Base-by-base conservation (phyloP, 2,797 vertebrate species). In the Brachymystax lenok region DNA sequence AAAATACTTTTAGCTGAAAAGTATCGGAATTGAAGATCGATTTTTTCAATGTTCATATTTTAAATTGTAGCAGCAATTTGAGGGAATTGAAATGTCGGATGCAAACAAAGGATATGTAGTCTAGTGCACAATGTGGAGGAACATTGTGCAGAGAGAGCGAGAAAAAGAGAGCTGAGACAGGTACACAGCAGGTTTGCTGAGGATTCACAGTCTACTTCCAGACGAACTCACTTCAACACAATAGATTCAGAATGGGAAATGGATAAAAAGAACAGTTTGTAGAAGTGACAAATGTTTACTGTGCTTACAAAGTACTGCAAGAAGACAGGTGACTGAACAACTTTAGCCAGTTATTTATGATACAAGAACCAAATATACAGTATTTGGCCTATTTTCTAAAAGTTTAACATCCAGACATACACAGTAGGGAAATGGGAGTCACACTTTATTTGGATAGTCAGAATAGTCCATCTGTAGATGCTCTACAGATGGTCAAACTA, bases 41-140 rank as follows among this genome's bases (percentile, higher is more conserved):
- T 83, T 80, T 80, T 80, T 71, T 30, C 76, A 28, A 74, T 63
- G 33, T 74, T 33, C 7, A 24, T 10, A 71, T 79, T 68, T 75
- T 66, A 14, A 69, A 50, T 69, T 76, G 67, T 51, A 24, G 40
- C 54, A n/a, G 40, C 10, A 46, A 40, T 61, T 64, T 63, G 64
- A 77, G n/a, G 17, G 28, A 74, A 61, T 68, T 28, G 8, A 10
- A 40, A 68, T 52, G 17, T 14, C 30, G 21, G 17, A 24, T 14
- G 64, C 21, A 71, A 76, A 76, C 69, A 76, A 67, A 76, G 46
- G 51, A 52, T 24, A 72, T 69, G 3, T 21, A 67, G 33, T 28
- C 14, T 71, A 14, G 10, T 21, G 63, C 46, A 54, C 27, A 27
- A 17, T 54, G 54, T 5, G 28, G 27, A 66, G 56, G 21, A 21